A percentile compares a stretch with the other conserved stretches of the same genome.
phyloP scores from a whole-genome alignment of 2,888 invertebrate genomes.

The Monochamus alternatus region DNA sequence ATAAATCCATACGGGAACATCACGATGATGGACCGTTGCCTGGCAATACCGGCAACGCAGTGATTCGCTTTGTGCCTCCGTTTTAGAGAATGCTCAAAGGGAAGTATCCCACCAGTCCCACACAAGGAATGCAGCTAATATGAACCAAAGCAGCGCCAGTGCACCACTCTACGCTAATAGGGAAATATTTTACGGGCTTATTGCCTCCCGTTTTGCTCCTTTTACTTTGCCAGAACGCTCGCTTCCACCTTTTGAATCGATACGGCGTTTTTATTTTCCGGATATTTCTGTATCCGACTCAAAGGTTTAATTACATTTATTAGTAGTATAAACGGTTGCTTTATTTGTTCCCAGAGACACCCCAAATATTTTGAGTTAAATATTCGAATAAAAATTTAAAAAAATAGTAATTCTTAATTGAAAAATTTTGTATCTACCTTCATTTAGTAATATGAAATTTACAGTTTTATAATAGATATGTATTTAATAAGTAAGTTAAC shows the following conservation, averaged over 20 bases:
- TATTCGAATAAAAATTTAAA: too few relatives aligned
- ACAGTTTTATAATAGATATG: too few relatives aligned
- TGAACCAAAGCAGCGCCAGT: constrained; percentile 40
- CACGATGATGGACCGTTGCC: constrained; percentile 25
- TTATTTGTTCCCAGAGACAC: too few relatives aligned
- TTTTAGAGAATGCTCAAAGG: constrained; percentile 35
- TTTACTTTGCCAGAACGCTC: constrained; percentile 21
- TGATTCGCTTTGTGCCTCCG: constrained; percentile 28
- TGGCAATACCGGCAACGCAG: constrained; percentile 20
- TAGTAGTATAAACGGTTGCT: too few relatives aligned
- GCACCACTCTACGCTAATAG: constrained; percentile 44
- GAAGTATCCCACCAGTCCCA: constrained; percentile 40
- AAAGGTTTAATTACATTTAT: not conserved
- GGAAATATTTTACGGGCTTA: constrained; percentile 46
- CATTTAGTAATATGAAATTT: too few relatives aligned
- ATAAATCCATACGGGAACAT: too few relatives aligned
- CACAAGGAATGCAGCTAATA: constrained; percentile 51
- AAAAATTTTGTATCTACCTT: too few relatives aligned
- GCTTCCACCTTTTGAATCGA: constrained; percentile 24
- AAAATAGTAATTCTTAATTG: too few relatives aligned
- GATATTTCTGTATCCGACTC: not conserved
- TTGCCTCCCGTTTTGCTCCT: constrained; percentile 41
- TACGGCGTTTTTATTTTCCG: constrained; percentile 29
- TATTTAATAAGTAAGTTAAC: too few relatives aligned
- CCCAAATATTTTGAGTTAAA: too few relatives aligned